These are phyloP conservation scores for Heliconius eleuchia DNA, from an alignment of 1,140 invertebrate genomes.

Conservation along the genomic window DNA sequence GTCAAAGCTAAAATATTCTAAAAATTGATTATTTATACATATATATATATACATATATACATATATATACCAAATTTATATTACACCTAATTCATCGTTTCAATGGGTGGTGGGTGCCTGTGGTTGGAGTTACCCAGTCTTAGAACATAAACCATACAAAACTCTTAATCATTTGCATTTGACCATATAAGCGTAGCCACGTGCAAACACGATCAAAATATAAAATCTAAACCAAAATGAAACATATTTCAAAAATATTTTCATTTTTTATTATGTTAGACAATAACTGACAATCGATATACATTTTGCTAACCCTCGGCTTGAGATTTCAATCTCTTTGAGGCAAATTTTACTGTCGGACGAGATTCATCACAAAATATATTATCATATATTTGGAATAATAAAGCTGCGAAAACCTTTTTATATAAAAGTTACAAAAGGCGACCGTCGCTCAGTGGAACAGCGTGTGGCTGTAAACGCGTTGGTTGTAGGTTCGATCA, in stretches of 20 bases:
- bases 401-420: not conserved
- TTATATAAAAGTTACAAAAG: not conserved
- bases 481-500: too few relatives aligned
- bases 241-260: not conserved
- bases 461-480: too few relatives aligned
- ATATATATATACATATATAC: too few relatives aligned
- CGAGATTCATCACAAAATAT: constrained; percentile 1
- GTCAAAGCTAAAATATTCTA: not conserved
- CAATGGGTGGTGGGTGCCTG: too few relatives aligned
- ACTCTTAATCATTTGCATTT: too few relatives aligned
- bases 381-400: constrained; percentile 3
- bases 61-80: too few relatives aligned
- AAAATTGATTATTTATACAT: not conserved
- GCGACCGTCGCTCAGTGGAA: too few relatives aligned
- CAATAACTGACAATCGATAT: not conserved
- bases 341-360: not conserved
- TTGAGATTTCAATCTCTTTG: constrained; percentile 6
- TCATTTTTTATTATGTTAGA: not conserved
- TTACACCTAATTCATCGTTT: too few relatives aligned
- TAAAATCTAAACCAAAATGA: not conserved
- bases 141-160: too few relatives aligned
- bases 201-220: too few relatives aligned
- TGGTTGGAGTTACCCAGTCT: too few relatives aligned
- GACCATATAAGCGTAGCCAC: too few relatives aligned
- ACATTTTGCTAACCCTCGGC: constrained; percentile 3